A percentile compares a stretch with the other conserved stretches of the same genome.
Conservation (phyloP, 2,113 vertebrate genomes). For the Colossoma macropomum region DNA sequence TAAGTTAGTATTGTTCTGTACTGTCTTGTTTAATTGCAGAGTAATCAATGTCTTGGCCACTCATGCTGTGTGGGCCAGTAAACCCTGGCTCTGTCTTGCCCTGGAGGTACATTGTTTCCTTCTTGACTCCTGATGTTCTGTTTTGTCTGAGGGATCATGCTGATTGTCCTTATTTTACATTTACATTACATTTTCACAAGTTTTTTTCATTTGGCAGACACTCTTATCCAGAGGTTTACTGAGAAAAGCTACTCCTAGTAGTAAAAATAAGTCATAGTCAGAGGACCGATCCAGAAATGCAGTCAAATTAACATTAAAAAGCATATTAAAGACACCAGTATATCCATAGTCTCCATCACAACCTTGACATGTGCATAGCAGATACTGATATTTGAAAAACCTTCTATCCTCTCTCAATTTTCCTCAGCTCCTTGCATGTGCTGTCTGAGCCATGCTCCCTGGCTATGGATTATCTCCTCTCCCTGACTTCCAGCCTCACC, state of each 20-base stretch:
- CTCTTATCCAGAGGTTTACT: too few species aligned
- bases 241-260: too few species aligned
- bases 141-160: not conserved
- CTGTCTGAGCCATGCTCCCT: slow-evolving; percentile 74
- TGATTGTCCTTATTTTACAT: not conserved
- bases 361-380: not conserved
- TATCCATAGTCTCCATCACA: too few species aligned
- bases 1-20: not conserved
- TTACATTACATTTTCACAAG: too few species aligned
- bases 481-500: slow-evolving; percentile 83
- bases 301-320: not conserved
- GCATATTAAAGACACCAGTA: too few species aligned
- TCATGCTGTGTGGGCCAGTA: not conserved
- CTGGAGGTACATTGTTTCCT: too few species aligned
- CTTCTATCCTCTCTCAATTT: slow-evolving; percentile 15
- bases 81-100: too few species aligned
- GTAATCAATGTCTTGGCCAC: not conserved
- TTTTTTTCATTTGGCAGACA: too few species aligned
- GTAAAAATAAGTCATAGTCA: too few species aligned
- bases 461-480: slow-evolving; percentile 85
- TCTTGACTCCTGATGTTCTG: too few species aligned
- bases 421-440: slow-evolving; percentile 70
- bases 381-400: not conserved
- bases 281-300: too few species aligned
- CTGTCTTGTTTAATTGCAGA: not conserved